These are phyloP conservation scores for Sympetrum striolatum DNA, from an alignment of 2,888 invertebrate species.

Conservation along the genomic window DNA sequence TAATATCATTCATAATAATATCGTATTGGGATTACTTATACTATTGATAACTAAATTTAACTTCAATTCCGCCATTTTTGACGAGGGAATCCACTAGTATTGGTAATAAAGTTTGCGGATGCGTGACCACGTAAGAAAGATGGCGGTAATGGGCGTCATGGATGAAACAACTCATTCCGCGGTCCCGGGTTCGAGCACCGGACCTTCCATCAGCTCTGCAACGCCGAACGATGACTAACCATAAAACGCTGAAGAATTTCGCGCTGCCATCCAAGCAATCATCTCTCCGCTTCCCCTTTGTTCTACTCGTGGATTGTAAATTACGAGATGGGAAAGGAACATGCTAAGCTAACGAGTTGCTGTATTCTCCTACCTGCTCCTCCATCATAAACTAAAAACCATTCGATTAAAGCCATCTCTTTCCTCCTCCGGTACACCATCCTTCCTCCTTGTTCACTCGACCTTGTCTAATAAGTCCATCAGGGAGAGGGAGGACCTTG, in stretches of 20 bases:
- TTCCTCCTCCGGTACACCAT: neutral
- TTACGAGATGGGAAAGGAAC: neutral
- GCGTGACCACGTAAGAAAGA: neutral
- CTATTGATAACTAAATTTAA: no score
- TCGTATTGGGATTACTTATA: no score
- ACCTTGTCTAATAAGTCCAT: neutral
- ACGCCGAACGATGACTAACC: neutral
- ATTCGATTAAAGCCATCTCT: neutral
- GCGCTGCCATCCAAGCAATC: neutral
- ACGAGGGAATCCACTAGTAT: no score
- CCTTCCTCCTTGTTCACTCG: neutral
- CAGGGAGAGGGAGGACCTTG: neutral
- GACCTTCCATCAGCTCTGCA: neutral
- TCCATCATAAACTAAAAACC: neutral
- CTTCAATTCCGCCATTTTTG: no score
- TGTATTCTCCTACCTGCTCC: neutral
- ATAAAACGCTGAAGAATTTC: neutral
- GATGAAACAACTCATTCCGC: neutral
- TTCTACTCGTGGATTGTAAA: neutral
- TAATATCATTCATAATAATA: no score
- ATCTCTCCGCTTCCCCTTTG: neutral
- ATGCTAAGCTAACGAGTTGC: neutral
- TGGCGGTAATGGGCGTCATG: neutral
- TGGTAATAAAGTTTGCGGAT: neutral
- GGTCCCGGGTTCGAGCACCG: neutral